Conservation (phyloP, 1,140 invertebrate genomes). For the Brachionus rotundiformis region DNA sequence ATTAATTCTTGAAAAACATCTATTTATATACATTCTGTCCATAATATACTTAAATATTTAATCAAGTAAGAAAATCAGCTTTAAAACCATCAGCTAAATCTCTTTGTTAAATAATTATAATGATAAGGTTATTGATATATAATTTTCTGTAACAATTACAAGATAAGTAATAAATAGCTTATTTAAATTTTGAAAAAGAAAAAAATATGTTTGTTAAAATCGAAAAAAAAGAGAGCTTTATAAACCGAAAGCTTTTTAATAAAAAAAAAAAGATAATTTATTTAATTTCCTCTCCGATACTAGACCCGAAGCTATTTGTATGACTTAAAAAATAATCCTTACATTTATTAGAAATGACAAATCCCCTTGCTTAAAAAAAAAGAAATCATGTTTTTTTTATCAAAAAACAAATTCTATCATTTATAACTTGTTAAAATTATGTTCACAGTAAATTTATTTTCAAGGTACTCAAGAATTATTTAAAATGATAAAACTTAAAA, state of each 20-base stretch:
- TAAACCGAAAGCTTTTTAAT: not conserved
- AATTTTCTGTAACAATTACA: conserved; percentile 11
- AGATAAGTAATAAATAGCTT: not conserved
- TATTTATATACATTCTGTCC: not conserved
- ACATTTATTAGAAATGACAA: not conserved
- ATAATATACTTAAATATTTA: not conserved
- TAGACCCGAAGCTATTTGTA: not conserved
- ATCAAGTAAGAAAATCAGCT: not conserved
- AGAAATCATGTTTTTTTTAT: not conserved
- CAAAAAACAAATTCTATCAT: not conserved
- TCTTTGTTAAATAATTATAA: not conserved
- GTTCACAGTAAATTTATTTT: no score
- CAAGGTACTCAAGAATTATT: no score
- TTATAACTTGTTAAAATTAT: no score
- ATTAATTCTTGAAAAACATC: not conserved
- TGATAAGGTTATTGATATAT: no score
- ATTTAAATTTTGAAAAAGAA: not conserved
- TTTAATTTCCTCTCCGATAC: not conserved
- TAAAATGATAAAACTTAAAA: no score
- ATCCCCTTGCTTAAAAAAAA: not conserved
- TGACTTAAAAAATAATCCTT: not conserved
- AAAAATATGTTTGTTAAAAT: no score
- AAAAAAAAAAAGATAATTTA: not conserved
- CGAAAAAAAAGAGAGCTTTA: no score
- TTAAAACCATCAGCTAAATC: not conserved